A percentile compares a stretch with the other conserved stretches of the same genome.
phyloP scores from a whole-genome alignment of 2,888 invertebrate genomes.

The Latrodectus elegans region DNA sequence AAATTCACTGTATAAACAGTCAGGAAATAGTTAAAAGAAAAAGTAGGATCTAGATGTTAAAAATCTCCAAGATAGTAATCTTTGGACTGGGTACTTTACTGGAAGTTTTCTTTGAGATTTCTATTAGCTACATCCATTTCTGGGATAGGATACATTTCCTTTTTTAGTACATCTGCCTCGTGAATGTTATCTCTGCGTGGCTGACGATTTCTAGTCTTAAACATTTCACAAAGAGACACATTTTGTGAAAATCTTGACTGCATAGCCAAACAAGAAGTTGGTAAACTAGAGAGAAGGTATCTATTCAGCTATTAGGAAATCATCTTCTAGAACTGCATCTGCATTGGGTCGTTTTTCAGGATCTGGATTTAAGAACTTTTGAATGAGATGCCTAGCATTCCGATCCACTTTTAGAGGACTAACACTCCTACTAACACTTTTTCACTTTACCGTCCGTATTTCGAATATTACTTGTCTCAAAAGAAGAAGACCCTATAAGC shows the following conservation, averaged over 20 bases:
- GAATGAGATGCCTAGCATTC: constrained; percentile 75
- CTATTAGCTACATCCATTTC: constrained; percentile 36
- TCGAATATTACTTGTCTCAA: constrained; percentile 94
- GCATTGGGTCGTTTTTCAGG: constrained; percentile 77
- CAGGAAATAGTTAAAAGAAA: too few relatives aligned
- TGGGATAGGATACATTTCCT: neutral
- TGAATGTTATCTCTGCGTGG: constrained; percentile 26
- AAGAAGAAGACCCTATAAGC: constrained; percentile 97
- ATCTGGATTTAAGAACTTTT: constrained; percentile 76
- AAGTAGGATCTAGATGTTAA: too few relatives aligned
- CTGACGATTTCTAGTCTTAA: neutral
- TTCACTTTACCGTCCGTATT: constrained; percentile 97
- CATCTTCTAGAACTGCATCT: constrained; percentile 73
- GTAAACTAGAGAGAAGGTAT: constrained; percentile 88
- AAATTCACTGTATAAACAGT: too few relatives aligned
- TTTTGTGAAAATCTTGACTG: constrained; percentile 84
- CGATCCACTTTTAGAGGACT: constrained; percentile 76
- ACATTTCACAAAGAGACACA: constrained; percentile 44
- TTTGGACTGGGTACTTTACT: constrained; percentile 63
- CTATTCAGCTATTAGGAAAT: constrained; percentile 71
- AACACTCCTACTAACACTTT: constrained; percentile 93
- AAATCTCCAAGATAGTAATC: too few relatives aligned
- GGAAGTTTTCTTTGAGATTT: neutral
- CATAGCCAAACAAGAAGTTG: constrained; percentile 94
- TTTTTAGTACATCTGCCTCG: constrained; percentile 3